A percentile compares a stretch with the other conserved stretches of the same genome.
phyloP scores from a whole-genome alignment of 2,888 invertebrate species.

The Amiota mariae region DNA sequence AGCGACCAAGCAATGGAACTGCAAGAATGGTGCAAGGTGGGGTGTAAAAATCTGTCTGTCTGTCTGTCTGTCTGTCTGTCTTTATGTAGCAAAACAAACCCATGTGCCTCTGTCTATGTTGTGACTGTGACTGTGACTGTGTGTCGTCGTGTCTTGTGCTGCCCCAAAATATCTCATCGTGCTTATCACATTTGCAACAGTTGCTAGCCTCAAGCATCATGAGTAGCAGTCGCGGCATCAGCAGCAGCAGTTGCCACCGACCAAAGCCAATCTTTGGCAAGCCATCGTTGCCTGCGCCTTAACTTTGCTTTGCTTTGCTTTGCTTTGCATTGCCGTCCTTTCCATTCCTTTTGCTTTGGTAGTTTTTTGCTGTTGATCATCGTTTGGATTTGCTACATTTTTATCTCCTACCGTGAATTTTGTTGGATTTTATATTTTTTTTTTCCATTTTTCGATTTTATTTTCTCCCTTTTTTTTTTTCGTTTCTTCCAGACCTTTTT shows the following conservation, averaged over 20 bases:
- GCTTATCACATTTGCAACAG: slow-evolving; percentile 68
- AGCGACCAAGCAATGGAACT: not conserved
- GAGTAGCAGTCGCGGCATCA: not conserved
- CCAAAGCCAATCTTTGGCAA: not conserved
- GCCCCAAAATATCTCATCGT: slow-evolving; percentile 64
- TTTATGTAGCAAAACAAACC: not conserved
- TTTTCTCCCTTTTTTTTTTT: not conserved
- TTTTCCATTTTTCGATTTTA: not conserved
- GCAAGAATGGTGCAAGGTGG: not conserved
- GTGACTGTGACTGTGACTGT: not conserved
- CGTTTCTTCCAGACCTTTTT: not conserved
- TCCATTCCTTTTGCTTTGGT: slow-evolving; percentile 31
- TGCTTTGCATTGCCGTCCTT: slow-evolving; percentile 22
- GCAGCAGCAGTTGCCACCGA: slow-evolving; percentile 8
- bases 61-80: not conserved
- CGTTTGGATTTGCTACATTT: slow-evolving; percentile 64
- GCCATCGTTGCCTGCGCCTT: not conserved
- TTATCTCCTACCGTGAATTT: slow-evolving; percentile 69
- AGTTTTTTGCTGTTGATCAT: slow-evolving; percentile 57
- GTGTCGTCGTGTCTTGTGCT: slow-evolving; percentile 35
- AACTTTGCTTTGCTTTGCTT: slow-evolving; percentile 24
- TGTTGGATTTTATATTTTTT: slow-evolving; percentile 47
- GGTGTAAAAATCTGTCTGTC: not conserved
- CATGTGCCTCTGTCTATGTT: not conserved
- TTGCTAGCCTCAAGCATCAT: slow-evolving; percentile 39